Evolutionary conservation across 2,888 invertebrate genomes (phyloP).

Genomic region (Aspidiotus rigidus): DNA sequence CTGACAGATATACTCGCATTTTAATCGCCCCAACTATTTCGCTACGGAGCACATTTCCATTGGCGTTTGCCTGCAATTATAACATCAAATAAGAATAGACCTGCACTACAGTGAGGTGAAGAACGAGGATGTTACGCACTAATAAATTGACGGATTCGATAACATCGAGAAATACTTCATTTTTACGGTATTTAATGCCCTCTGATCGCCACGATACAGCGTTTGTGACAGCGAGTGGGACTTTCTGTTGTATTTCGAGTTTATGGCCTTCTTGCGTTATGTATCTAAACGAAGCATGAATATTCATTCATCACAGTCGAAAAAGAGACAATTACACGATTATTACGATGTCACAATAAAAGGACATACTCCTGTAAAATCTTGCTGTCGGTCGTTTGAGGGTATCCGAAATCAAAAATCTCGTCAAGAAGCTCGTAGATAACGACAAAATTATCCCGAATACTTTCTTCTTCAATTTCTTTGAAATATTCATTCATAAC

Average conservation of each 20-base stretch:
- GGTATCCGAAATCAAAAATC: slow-evolving; percentile 59
- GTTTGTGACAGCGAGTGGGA: slow-evolving; percentile 61
- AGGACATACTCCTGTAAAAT: slow-evolving; percentile 52
- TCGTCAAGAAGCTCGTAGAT: slow-evolving; percentile 61
- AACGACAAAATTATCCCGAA: slow-evolving; percentile 60
- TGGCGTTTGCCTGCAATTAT: slow-evolving; percentile 49
- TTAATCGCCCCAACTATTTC: slow-evolving; percentile 60
- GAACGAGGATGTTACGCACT: slow-evolving; percentile 42
- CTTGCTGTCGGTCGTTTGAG: slow-evolving; percentile 59
- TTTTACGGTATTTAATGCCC: slow-evolving; percentile 59
- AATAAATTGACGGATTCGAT: slow-evolving; percentile 60
- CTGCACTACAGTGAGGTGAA: background rate
- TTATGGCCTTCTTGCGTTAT: slow-evolving; percentile 61
- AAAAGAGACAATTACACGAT: background rate
- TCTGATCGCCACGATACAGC: slow-evolving; percentile 63
- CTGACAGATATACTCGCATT: slow-evolving; percentile 59
- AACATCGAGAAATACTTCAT: slow-evolving; percentile 62
- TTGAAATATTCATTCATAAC: slow-evolving; percentile 58
- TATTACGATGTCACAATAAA: slow-evolving; percentile 7
- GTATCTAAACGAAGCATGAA: slow-evolving; percentile 38
- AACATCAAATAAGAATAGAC: slow-evolving; percentile 7
- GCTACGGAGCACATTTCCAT: slow-evolving; percentile 56
- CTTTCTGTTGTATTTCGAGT: slow-evolving; percentile 54
- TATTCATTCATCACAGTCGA: background rate
- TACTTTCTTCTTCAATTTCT: slow-evolving; percentile 59